These are phyloP conservation scores for Baryphthengus martii DNA, from an alignment of 2,113 vertebrate species.

Conservation along the genomic window DNA sequence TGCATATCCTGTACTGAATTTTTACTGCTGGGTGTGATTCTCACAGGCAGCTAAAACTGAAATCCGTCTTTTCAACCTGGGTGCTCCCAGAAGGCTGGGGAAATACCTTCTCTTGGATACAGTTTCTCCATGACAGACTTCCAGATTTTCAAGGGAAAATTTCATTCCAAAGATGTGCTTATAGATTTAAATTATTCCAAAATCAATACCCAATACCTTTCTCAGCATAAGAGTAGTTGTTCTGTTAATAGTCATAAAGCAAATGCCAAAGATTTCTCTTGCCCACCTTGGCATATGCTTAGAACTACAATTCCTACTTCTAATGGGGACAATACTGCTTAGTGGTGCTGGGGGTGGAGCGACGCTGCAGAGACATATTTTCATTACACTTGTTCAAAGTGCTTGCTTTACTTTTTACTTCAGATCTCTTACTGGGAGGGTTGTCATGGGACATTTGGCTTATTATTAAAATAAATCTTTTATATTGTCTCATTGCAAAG, in stretches of 20 bases:
- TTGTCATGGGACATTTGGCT: not conserved
- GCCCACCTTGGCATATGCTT: not conserved
- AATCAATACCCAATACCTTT: not conserved
- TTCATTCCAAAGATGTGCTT: not conserved
- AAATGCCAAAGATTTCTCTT: slow-evolving; percentile 17
- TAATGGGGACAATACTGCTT: not conserved
- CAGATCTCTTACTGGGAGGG: not conserved
- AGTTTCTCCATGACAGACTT: not conserved
- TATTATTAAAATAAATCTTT: slow-evolving; percentile 51
- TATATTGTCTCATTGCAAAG: slow-evolving; percentile 10
- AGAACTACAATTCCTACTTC: not conserved
- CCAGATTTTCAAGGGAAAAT: not conserved
- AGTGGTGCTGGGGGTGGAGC: not conserved
- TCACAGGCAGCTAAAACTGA: not conserved
- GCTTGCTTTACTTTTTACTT: slow-evolving; percentile 5
- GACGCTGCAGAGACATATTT: not conserved
- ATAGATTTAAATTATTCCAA: slow-evolving; percentile 18
- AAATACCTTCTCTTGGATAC: not conserved
- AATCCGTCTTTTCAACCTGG: not conserved
- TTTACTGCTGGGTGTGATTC: not conserved
- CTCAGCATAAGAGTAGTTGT: not conserved
- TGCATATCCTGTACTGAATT: not conserved
- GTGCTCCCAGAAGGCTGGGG: not conserved
- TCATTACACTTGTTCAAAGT: not conserved
- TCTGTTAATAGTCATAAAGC: slow-evolving; percentile 16